Evolutionary conservation across 2,113 vertebrate genomes (phyloP).

Genomic region (Odocoileus hemionus): DNA sequence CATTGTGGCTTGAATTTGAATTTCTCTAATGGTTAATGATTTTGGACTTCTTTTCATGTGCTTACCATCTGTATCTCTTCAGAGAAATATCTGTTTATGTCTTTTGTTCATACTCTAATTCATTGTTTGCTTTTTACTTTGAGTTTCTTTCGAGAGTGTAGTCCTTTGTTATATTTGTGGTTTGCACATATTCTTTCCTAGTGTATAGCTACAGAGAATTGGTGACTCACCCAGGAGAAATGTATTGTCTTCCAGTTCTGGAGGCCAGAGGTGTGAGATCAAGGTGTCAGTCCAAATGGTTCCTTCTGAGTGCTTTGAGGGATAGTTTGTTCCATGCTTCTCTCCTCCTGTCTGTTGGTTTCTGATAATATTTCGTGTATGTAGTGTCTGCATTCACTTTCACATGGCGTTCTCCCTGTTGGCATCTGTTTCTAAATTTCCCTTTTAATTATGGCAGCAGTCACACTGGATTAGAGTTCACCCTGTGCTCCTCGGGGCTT

Average conservation of each 20-base stretch:
- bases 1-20: neutral
- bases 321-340: neutral
- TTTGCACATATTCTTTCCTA: neutral
- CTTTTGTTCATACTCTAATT: neutral
- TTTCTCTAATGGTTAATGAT: neutral
- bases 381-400: neutral
- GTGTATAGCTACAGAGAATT: neutral
- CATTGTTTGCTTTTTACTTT: neutral
- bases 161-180: neutral
- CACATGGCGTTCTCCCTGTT: neutral
- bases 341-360: neutral
- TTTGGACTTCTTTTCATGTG: neutral
- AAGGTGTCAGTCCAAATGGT: neutral
- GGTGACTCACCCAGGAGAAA: neutral
- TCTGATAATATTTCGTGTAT: neutral
- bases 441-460: neutral
- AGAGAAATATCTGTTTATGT: neutral
- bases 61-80: neutral
- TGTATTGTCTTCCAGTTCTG: neutral
- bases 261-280: neutral
- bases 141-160: neutral
- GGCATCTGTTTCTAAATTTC: neutral
- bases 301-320: neutral
- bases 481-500: neutral
- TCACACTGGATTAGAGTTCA: neutral